These are phyloP conservation scores for Hydraecia micacea DNA, from an alignment of 2,888 invertebrate species.

Conservation along the genomic window DNA sequence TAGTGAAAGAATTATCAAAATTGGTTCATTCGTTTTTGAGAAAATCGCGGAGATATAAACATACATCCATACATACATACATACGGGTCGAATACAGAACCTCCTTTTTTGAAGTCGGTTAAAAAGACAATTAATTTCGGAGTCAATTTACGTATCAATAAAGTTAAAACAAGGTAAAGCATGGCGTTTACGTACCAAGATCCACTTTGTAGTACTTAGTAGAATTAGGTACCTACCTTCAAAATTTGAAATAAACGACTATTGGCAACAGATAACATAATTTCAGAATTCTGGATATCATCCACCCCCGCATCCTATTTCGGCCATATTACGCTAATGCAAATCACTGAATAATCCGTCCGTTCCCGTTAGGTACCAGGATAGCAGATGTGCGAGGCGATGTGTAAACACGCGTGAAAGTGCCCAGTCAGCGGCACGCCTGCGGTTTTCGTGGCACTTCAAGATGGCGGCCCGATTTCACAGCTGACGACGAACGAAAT, in stretches of 20 bases:
- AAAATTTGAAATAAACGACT: not conserved
- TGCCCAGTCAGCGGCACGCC: conserved; percentile 69
- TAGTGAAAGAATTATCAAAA: too few relatives aligned
- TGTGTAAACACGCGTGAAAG: conserved; percentile 71
- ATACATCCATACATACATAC: too few relatives aligned
- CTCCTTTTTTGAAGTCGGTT: too few relatives aligned
- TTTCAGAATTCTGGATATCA: not conserved
- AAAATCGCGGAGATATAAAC: too few relatives aligned
- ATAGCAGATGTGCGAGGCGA: conserved; percentile 58
- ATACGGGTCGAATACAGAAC: too few relatives aligned
- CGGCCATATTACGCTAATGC: conserved; percentile 28
- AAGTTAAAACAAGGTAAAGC: not conserved
- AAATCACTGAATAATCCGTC: conserved; percentile 55
- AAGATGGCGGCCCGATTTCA: conserved; percentile 74
- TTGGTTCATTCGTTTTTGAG: too few relatives aligned
- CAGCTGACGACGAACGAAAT: conserved; percentile 69
- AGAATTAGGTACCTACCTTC: too few relatives aligned
- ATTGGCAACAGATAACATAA: not conserved
- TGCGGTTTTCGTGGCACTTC: conserved; percentile 71
- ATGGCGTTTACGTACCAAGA: not conserved
- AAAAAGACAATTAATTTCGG: too few relatives aligned
- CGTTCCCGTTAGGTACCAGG: conserved; percentile 52
- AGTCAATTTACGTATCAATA: not conserved
- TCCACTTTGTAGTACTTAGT: too few relatives aligned
- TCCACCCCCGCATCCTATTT: conserved; percentile 18